A percentile compares a stretch with the other conserved stretches of the same genome.
These are phyloP conservation scores for Euphydryas editha DNA, from an alignment of 2,888 invertebrate genomes.

Conservation along the genomic window DNA sequence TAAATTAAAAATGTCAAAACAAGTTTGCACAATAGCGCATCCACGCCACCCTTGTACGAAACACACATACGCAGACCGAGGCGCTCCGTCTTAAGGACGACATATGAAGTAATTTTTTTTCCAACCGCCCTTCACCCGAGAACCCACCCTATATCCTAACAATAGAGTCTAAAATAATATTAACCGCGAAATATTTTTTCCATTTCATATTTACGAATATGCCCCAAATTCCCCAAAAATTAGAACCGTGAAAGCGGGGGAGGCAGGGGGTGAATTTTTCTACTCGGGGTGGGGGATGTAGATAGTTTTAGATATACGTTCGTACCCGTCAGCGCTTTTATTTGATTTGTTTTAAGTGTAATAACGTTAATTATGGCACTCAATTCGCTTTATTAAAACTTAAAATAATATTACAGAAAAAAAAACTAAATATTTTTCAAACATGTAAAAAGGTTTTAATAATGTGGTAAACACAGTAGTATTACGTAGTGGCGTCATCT, in stretches of 20 bases:
- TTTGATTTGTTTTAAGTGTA: conserved; percentile 52
- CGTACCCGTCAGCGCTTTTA: conserved; percentile 59
- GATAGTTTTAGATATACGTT: conserved; percentile 81
- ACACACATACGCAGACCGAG: conserved; percentile 81
- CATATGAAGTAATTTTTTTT: conserved; percentile 84
- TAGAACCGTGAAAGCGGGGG: conserved; percentile 83
- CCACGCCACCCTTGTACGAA: conserved; percentile 57
- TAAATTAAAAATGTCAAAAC: conserved; percentile 23
- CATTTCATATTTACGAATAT: conserved; percentile 85
- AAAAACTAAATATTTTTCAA: too few species aligned
- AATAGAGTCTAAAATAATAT: conserved; percentile 57
- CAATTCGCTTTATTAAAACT: too few species aligned
- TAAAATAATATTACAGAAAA: too few species aligned
- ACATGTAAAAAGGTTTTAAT: too few species aligned
- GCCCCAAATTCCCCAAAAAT: conserved; percentile 85
- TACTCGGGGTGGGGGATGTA: conserved; percentile 60
- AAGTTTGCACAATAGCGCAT: conserved; percentile 48
- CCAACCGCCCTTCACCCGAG: conserved; percentile 59
- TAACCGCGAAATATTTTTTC: conserved; percentile 80
- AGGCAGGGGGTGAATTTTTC: conserved; percentile 63
- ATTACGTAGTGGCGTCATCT: too few species aligned
- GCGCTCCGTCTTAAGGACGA: conserved; percentile 84
- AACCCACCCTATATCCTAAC: conserved; percentile 51
- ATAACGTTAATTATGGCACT: conserved; percentile 26
- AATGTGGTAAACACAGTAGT: too few species aligned